A percentile compares a stretch with the other conserved stretches of the same genome.
These are phyloP conservation scores for Salmo trutta DNA, from an alignment of 2,797 vertebrate genomes.

Conservation along the genomic window DNA sequence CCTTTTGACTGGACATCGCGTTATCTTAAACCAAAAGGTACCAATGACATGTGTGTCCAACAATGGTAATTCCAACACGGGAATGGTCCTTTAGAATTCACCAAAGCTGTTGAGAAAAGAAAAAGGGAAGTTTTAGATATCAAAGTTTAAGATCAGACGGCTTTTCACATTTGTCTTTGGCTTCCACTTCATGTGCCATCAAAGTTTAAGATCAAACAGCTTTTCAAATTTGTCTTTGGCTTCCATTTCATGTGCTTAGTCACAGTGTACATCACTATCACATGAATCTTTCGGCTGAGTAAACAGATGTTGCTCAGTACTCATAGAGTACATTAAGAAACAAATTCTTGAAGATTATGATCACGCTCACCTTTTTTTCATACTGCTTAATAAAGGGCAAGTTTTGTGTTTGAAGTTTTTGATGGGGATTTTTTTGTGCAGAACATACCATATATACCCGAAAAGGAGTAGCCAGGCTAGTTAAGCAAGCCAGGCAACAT, in stretches of 20 bases:
- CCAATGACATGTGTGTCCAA: conserved; percentile 28
- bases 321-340: background rate
- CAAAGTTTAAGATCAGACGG: background rate
- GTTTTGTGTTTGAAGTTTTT: background rate
- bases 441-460: background rate
- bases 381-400: background rate
- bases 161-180: background rate
- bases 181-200: background rate
- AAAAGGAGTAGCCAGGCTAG: background rate
- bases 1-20: conserved; percentile 27
- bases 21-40: conserved; percentile 27
- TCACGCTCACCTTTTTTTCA: background rate
- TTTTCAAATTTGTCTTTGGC: background rate
- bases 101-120: conserved; percentile 46
- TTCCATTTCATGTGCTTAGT: background rate
- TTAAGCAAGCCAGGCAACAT: background rate
- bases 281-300: background rate
- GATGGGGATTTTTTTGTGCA: background rate
- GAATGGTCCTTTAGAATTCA: background rate
- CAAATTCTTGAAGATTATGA: background rate
- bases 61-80: conserved; percentile 27
- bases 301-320: background rate
- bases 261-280: background rate
- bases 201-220: background rate
- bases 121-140: background rate